Evolutionary conservation across 1,140 invertebrate genomes (phyloP), one percentile per base, ranked within the genome.

Genomic region (Drosophila bifasciata): DNA sequence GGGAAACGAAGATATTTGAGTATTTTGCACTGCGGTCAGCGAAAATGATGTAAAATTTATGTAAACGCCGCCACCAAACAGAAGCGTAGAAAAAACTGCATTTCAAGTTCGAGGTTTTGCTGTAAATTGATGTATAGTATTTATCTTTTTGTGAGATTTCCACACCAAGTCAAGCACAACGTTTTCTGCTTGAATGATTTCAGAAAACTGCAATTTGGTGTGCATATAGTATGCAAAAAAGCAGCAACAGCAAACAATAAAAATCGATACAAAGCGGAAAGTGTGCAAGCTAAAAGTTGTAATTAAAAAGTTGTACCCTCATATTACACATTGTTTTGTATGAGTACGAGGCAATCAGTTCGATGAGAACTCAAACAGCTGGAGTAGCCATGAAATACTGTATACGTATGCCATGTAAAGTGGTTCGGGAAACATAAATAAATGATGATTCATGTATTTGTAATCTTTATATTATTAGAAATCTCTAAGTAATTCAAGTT

Each of bases 281-380:
- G 62, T 45, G 57, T 45, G 52, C 44, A 16, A 16, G 11, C 9
- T 57, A 23, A 36, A 66, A 76, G 57, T 17, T 50, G 67, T 49
- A 85, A 76, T 79, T 63, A 79, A 78, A 36, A n/a, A 61, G 76
- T 79, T 79, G 79, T 44, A 71, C 61, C 48, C 57, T 41, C 45
- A 58, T 13, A 46, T 68, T 46, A 56, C 32, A 59, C 45, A 45
- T 36, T 60, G 17, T n/a, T 63, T 56, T 1, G 32, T 5, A 36
- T 11, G 32, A 36, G 40, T 5, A 32, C 39, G 6, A 15, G 44
- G 13, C 32, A 53, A 39, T 46, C 9, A 28, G n/a, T 8, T 23
- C 16, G 41, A 21, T 15, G 23, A 5, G 16, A 39, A 9, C 16
- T 64, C 15, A 36, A 58, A 23, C 36, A n/a, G 3, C 1, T 64